Evolutionary conservation across 2,888 invertebrate genomes (phyloP).

Genomic region (Strigamia transsilvanica): DNA sequence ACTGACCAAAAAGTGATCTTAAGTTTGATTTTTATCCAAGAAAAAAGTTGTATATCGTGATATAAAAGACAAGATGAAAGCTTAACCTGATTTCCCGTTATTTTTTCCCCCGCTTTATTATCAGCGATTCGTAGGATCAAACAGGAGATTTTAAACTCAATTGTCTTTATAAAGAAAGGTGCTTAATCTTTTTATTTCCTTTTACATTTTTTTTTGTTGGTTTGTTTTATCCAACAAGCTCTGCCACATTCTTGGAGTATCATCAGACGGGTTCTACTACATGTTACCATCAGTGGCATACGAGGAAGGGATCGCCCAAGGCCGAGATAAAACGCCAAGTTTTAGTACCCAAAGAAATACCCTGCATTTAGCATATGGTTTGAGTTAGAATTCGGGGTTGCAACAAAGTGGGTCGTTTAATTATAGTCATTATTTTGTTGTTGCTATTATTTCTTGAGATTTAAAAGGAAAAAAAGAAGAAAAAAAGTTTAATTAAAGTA

Average conservation of each 20-base stretch:
- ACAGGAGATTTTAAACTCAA: conserved; percentile 22
- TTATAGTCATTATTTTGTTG: conserved; percentile 3
- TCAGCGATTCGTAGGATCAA: conserved; percentile 30
- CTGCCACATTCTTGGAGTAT: conserved; percentile 26
- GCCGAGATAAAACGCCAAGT: conserved; percentile 1
- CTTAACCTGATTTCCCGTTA: conserved; percentile 27
- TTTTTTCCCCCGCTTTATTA: neutral
- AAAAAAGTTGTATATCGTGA: conserved; percentile 10
- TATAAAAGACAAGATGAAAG: neutral
- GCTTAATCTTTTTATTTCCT: conserved; percentile 17
- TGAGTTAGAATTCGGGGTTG: too few relatives aligned
- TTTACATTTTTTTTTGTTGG: neutral
- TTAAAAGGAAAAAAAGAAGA: neutral
- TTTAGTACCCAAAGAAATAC: too few relatives aligned
- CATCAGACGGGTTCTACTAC: conserved; percentile 26
- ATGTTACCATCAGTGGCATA: neutral
- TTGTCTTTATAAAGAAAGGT: conserved; percentile 46
- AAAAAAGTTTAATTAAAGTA: conserved; percentile 10
- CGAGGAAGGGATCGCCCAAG: conserved; percentile 37
- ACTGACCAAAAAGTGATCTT: neutral
- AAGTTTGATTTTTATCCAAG: neutral
- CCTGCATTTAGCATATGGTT: too few relatives aligned
- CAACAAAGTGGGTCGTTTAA: conserved; percentile 46
- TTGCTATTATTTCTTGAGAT: neutral
- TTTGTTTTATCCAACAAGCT: neutral